Evolutionary conservation across 2,113 vertebrate species (phyloP).

Genomic region (Manacus vitellinus): DNA sequence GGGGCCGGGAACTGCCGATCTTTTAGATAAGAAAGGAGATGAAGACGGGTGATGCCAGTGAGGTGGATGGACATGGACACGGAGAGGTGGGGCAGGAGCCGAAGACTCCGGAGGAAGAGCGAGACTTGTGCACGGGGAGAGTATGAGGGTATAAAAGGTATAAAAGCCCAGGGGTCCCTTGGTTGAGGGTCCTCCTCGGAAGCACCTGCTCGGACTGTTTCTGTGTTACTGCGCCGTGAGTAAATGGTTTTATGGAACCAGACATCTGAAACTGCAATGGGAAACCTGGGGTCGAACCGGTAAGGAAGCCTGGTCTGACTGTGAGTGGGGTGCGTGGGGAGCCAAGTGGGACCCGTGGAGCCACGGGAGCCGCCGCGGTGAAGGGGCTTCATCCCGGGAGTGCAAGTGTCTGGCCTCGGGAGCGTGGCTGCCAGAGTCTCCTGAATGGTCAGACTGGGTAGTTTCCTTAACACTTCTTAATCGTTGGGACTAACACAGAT

Average conservation of each 20-base stretch:
- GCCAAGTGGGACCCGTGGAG: background rate
- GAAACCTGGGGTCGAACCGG: rapidly evolving
- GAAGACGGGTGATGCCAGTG: background rate
- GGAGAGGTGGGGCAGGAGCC: too few species aligned
- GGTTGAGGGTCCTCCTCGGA: background rate
- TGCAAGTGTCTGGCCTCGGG: rapidly evolving
- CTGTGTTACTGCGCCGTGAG: background rate
- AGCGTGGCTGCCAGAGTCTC: rapidly evolving
- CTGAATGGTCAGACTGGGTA: rapidly evolving
- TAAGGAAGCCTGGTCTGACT: rapidly evolving
- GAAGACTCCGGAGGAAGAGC: background rate
- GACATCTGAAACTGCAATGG: rapidly evolving
- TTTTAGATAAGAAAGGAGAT: background rate
- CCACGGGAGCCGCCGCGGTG: background rate
- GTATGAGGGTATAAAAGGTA: background rate
- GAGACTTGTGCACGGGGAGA: background rate
- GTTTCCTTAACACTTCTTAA: background rate
- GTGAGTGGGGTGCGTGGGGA: background rate
- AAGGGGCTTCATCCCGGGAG: too few species aligned
- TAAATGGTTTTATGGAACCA: rapidly evolving
- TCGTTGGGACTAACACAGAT: background rate
- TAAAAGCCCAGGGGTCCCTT: rapidly evolving
- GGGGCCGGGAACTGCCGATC: background rate
- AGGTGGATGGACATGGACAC: background rate
- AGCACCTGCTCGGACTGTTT: background rate